Conservation (phyloP, 1,140 invertebrate genomes). For the Dryas iulia region DNA sequence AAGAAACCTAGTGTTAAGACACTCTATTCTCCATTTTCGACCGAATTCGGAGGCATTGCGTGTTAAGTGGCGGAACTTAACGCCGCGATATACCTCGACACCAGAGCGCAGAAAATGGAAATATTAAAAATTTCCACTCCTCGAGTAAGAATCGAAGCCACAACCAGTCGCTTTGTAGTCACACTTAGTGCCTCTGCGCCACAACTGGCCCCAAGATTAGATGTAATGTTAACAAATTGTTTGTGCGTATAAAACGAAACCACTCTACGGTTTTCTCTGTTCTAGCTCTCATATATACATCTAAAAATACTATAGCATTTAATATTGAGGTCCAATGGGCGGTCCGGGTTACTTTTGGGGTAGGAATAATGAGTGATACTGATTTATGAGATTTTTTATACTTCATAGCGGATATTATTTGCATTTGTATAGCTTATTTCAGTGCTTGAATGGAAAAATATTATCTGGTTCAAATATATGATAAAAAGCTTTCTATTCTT, state of each 20-base stretch:
- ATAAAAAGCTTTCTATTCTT: not conserved
- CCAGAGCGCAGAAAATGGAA: too few relatives aligned
- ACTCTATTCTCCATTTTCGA: too few relatives aligned
- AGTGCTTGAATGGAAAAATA: not conserved
- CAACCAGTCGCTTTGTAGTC: too few relatives aligned
- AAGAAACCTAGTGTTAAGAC: too few relatives aligned
- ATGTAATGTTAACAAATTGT: too few relatives aligned
- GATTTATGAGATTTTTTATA: conserved; percentile 15
- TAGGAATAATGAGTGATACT: conserved; percentile 15
- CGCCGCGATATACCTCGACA: too few relatives aligned
- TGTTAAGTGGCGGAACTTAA: too few relatives aligned
- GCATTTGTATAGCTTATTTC: not conserved
- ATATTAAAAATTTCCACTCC: too few relatives aligned
- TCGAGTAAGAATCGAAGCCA: too few relatives aligned
- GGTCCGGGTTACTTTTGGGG: conserved; percentile 2
- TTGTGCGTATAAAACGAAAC: not conserved
- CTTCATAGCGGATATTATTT: not conserved
- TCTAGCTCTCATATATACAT: not conserved
- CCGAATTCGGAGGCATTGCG: too few relatives aligned
- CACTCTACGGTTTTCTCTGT: not conserved
- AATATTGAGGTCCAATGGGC: conserved; percentile 13
- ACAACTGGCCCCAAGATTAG: too few relatives aligned
- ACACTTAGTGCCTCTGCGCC: too few relatives aligned
- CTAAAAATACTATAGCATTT: not conserved
- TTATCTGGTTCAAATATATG: not conserved